Evolutionary conservation across 2,888 invertebrate species (phyloP), one percentile per base, ranked within the genome.

Genomic region (Scotopteryx bipunctaria): DNA sequence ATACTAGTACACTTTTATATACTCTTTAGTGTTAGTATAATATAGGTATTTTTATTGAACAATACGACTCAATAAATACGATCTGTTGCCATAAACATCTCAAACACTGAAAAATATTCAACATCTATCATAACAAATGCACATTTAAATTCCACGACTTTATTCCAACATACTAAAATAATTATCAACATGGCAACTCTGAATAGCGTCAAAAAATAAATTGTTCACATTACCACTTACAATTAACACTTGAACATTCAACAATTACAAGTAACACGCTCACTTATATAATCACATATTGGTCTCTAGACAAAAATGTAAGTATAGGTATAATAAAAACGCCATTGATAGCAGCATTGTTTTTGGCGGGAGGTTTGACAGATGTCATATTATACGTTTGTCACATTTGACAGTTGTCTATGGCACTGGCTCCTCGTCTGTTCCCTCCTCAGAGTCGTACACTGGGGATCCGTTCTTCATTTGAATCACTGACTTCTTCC

Each of bases 361-460:
- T 37, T 64, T 67, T 68, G 70, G 71, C 69, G 64, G 67, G 60
- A 66, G 44, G 58, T 61, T 62, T 68, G 66, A 70, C 44, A 50
- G 50, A 16, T 33, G 43, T 41, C 14, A 15, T 13, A n/a, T n/a
- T n/a, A n/a, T n/a, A n/a, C n/a, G n/a, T 33, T 59, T 67, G 66
- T 68, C 69, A 15, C 19, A 41, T 31, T 14, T 31, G 41, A 41
- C 19, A 64, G 57, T 66, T 64, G 61, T 73, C 83, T 91, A 92
- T 71, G 92, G 88, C 74, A 93, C 90, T 36, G 93, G 92, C 71
- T 94, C 94, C 58, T 94, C 94, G 64, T 94, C 94, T 15, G 93
- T 94, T 50, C 92, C 93, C 42, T 92, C 92, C 35, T 93, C 93
- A 2, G 92, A 92, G 51, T 91, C 91, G 63, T 91, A 91, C 0